These are phyloP conservation scores for Dolichomitus sp. DNA, from an alignment of 2,888 invertebrate species.

Conservation along the genomic window DNA sequence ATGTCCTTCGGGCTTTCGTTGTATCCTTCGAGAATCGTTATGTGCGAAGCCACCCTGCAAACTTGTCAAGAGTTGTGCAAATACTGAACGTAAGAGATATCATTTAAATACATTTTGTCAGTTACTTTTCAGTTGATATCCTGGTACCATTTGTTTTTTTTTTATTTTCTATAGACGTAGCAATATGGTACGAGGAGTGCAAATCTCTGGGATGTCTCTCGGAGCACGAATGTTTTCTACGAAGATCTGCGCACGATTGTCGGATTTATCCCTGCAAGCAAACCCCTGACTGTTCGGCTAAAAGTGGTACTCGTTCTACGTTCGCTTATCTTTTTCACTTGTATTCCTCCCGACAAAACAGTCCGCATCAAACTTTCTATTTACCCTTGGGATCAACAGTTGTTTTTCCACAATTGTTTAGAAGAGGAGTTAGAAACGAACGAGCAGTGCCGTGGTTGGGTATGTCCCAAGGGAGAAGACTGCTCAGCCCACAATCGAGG, in stretches of 20 bases:
- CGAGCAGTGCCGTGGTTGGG: slow-evolving; percentile 79
- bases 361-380: not conserved
- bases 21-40: slow-evolving; percentile 78
- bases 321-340: not conserved
- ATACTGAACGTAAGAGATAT: slow-evolving; percentile 69
- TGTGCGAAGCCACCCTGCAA: slow-evolving; percentile 79
- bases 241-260: slow-evolving; percentile 74
- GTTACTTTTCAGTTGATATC: not conserved
- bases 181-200: slow-evolving; percentile 75
- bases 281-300: slow-evolving; percentile 75
- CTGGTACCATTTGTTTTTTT: not conserved
- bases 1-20: slow-evolving; percentile 77
- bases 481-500: slow-evolving; percentile 70
- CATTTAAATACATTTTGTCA: not conserved
- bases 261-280: slow-evolving; percentile 71
- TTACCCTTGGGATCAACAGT: slow-evolving; percentile 17
- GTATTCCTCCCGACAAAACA: slow-evolving; percentile 9
- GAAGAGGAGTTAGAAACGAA: slow-evolving; percentile 66
- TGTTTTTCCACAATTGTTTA: slow-evolving; percentile 61
- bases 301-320: slow-evolving; percentile 63
- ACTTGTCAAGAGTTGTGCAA: slow-evolving; percentile 77
- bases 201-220: slow-evolving; percentile 77
- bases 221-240: slow-evolving; percentile 79
- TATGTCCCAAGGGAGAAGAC: slow-evolving; percentile 76
- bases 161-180: slow-evolving; percentile 71